Percentiles rank a stretch among this genome's conserved stretches.
phyloP scores from a whole-genome alignment of 2,113 vertebrate species.

The Danio rerio region GRCz12tu NC_133180.1:21663501-21664000 shows the following conservation, averaged over 20 bases:
- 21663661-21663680: slow-evolving; percentile 51
- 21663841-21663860: slow-evolving; percentile 43
- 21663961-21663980: slow-evolving; percentile 13
- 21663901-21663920: slow-evolving; percentile 25
- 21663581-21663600: slow-evolving; percentile 22
- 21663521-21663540: slow-evolving; percentile 13
- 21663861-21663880: slow-evolving; percentile 35
- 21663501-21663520: slow-evolving; percentile 30
- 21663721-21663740: background rate
- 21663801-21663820: background rate
- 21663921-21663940: slow-evolving; percentile 46
- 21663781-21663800: background rate
- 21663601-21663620: slow-evolving; percentile 56
- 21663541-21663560: slow-evolving; percentile 28
- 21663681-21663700: slow-evolving; percentile 31
- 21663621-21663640: slow-evolving; percentile 34
- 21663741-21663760: background rate
- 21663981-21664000: background rate
- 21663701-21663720: slow-evolving; percentile 5
- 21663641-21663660: slow-evolving; percentile 40
- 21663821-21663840: background rate
- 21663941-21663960: slow-evolving; percentile 36
- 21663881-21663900: background rate
- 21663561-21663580: slow-evolving; percentile 13
- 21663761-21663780: background rate